Conservation (phyloP, 2,113 vertebrate species). For the Pygathrix nemaeus region DNA sequence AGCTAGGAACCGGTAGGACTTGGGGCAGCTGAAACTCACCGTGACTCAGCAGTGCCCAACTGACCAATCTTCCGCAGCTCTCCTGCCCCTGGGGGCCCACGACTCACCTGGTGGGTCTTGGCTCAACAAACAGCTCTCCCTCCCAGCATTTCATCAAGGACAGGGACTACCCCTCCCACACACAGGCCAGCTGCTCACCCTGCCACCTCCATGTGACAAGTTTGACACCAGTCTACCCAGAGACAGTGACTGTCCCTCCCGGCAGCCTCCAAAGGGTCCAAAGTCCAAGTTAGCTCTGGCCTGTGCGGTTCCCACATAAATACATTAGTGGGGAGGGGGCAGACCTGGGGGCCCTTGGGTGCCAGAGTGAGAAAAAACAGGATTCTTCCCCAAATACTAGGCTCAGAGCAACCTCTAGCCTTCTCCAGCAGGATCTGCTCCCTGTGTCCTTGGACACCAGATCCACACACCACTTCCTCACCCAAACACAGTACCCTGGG, state of each 20-base stretch:
- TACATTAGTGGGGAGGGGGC: background rate
- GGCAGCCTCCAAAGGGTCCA: constrained; percentile 9
- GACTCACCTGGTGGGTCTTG: constrained; percentile 33
- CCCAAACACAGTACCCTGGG: background rate
- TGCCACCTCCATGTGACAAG: constrained; percentile 58
- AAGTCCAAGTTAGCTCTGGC: constrained; percentile 42
- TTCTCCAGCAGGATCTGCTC: background rate
- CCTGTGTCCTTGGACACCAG: background rate
- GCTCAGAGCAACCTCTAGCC: background rate
- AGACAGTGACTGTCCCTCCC: constrained; percentile 33
- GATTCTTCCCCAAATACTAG: background rate
- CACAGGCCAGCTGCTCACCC: background rate
- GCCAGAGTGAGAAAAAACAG: background rate
- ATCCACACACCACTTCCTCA: background rate
- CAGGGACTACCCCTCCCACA: background rate
- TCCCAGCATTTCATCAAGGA: background rate
- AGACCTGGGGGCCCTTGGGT: background rate
- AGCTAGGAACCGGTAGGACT: constrained; percentile 17
- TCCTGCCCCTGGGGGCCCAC: background rate
- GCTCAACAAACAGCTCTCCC: constrained; percentile 62
- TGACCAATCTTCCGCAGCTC: background rate
- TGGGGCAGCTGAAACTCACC: background rate
- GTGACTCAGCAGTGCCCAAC: constrained; percentile 70
- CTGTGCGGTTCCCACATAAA: background rate
- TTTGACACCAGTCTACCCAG: constrained; percentile 47